Percentiles rank a stretch among this genome's conserved stretches.
Evolutionary conservation across 1,140 invertebrate genomes (phyloP).

Genomic region (Drosophila suzukii): DNA sequence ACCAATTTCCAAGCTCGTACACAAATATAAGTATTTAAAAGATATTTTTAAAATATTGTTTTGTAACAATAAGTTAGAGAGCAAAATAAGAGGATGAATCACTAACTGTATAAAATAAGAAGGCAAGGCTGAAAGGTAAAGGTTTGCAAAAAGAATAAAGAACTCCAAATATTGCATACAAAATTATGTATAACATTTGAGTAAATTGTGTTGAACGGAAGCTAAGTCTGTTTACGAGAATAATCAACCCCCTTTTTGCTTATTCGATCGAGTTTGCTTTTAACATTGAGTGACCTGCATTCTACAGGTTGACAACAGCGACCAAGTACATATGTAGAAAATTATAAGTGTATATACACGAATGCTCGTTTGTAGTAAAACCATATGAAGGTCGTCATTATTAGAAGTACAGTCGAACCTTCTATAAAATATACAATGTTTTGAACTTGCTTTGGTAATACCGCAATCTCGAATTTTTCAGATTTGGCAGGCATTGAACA

Average conservation of each 20-base stretch:
- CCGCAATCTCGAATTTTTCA: background rate
- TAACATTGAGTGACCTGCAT: constrained; percentile 10
- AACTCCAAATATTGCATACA: background rate
- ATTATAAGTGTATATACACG: background rate
- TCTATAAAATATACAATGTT: background rate
- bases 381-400: constrained; percentile 12
- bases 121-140: no score
- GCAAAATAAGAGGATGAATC: no score
- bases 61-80: no score
- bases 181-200: background rate
- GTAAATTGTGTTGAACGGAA: constrained; percentile 13
- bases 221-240: constrained; percentile 17
- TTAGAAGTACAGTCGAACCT: constrained; percentile 1
- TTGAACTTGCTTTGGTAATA: background rate
- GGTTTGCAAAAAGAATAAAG: background rate
- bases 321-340: background rate
- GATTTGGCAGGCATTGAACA: background rate
- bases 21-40: no score
- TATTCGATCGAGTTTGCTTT: background rate
- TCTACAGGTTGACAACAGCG: constrained; percentile 41
- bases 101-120: no score
- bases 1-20: no score
- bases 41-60: no score
- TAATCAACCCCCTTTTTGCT: constrained; percentile 29
- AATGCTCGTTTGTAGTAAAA: background rate